These are phyloP conservation scores for Nesogale talazaci DNA, from an alignment of 2,113 vertebrate genomes.

Conservation along the genomic window DNA sequence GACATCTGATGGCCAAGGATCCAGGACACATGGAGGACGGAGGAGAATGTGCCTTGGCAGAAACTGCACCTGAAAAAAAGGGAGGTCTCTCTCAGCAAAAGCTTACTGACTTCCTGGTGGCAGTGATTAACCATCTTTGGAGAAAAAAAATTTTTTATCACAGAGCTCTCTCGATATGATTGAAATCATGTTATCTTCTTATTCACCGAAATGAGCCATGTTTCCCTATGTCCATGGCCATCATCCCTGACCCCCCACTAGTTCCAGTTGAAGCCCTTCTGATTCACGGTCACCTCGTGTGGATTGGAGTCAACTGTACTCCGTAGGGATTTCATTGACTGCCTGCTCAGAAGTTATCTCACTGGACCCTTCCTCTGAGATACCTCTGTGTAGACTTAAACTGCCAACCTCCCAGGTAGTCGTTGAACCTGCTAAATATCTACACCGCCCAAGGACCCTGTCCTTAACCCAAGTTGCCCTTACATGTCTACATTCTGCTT, in stretches of 20 bases:
- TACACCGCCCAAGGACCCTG: background rate
- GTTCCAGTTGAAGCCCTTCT: background rate
- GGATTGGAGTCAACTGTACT: background rate
- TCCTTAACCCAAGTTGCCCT: background rate
- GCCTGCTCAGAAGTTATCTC: background rate
- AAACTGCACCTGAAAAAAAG: conserved; percentile 33
- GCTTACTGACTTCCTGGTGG: background rate
- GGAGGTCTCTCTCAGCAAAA: conserved; percentile 10
- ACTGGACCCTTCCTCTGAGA: background rate
- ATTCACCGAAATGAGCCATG: conserved; percentile 27
- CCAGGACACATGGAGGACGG: background rate
- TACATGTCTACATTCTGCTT: conserved; percentile 3
- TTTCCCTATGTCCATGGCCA: background rate
- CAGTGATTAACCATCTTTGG: conserved; percentile 46
- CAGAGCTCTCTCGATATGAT: conserved; percentile 41
- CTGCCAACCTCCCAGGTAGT: background rate
- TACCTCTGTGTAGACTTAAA: background rate
- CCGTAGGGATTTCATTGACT: background rate
- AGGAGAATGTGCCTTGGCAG: conserved; percentile 65
- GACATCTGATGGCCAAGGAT: background rate
- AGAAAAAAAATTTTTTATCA: conserved; percentile 12
- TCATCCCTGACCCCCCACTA: background rate
- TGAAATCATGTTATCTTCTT: conserved; percentile 23
- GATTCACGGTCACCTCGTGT: background rate
- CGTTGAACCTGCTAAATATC: background rate